Percentiles rank a stretch among this genome's conserved stretches.
phyloP scores from a whole-genome alignment of 2,888 invertebrate genomes.

The Dryobota labecula region DNA sequence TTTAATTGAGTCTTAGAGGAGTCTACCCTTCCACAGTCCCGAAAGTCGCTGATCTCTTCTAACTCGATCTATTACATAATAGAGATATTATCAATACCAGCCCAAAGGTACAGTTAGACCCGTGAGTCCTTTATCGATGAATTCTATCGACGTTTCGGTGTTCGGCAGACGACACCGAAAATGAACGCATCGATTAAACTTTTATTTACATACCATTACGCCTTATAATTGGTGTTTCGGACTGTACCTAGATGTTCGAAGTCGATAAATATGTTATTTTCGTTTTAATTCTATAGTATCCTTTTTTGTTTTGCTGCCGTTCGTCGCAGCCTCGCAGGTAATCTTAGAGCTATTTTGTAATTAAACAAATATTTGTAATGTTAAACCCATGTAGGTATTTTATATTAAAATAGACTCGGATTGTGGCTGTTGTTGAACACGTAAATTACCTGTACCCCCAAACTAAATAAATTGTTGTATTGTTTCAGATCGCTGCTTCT shows the following conservation, averaged over 20 bases:
- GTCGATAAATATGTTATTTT: constrained; percentile 55
- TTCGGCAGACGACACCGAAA: constrained; percentile 70
- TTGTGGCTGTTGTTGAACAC: background rate
- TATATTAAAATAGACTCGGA: background rate
- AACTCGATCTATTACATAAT: constrained; percentile 67
- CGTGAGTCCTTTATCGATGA: constrained; percentile 79
- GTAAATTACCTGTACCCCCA: background rate
- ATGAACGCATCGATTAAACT: constrained; percentile 66
- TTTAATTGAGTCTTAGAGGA: too few relatives aligned
- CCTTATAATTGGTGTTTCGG: constrained; percentile 75
- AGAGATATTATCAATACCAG: constrained; percentile 76
- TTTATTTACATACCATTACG: constrained; percentile 78
- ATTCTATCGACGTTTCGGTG: constrained; percentile 72
- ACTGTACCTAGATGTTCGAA: constrained; percentile 55
- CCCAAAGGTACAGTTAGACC: constrained; percentile 72
- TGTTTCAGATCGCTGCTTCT: constrained; percentile 87
- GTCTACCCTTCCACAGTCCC: too few relatives aligned
- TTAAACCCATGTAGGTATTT: background rate
- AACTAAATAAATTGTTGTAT: constrained; percentile 40
- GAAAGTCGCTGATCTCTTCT: constrained; percentile 51
- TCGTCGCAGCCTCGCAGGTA: background rate
- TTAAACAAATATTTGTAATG: background rate
- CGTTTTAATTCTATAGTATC: constrained; percentile 31
- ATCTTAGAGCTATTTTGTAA: constrained; percentile 14
- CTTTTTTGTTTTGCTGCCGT: constrained; percentile 19